phyloP scores from a whole-genome alignment of 2,113 vertebrate genomes.

The Gila orcuttii region DNA sequence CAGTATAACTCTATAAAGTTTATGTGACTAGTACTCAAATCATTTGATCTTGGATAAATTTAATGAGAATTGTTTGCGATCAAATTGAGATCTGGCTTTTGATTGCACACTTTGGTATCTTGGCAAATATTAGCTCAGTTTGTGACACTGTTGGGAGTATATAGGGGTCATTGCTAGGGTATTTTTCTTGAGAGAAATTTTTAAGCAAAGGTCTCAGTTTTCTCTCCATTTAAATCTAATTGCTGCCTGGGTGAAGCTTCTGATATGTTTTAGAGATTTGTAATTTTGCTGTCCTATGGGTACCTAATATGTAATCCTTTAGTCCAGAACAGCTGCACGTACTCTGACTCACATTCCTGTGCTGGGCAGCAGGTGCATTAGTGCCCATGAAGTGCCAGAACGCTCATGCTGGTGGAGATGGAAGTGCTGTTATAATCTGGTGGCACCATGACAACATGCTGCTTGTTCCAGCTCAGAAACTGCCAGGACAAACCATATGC shows the following conservation, averaged over 20 bases:
- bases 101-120: not conserved
- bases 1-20: not conserved
- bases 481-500: conserved; percentile 54
- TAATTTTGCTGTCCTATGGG: not conserved
- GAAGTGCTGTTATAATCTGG: conserved; percentile 41
- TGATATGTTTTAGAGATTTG: not conserved
- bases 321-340: not conserved
- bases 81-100: not conserved
- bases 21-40: not conserved
- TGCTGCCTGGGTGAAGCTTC: not conserved
- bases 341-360: conserved; percentile 27
- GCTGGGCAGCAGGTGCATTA: conserved; percentile 47
- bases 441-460: conserved; percentile 33
- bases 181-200: not conserved
- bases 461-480: conserved; percentile 36
- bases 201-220: not conserved
- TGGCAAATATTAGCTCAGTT: not conserved
- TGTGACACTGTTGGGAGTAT: not conserved
- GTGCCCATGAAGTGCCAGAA: conserved; percentile 31
- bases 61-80: not conserved
- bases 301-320: not conserved
- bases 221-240: not conserved
- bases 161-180: not conserved
- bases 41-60: not conserved
- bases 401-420: conserved; percentile 36